phyloP scores from a whole-genome alignment of 2,113 vertebrate genomes.

The Halichoerus grypus region DNA sequence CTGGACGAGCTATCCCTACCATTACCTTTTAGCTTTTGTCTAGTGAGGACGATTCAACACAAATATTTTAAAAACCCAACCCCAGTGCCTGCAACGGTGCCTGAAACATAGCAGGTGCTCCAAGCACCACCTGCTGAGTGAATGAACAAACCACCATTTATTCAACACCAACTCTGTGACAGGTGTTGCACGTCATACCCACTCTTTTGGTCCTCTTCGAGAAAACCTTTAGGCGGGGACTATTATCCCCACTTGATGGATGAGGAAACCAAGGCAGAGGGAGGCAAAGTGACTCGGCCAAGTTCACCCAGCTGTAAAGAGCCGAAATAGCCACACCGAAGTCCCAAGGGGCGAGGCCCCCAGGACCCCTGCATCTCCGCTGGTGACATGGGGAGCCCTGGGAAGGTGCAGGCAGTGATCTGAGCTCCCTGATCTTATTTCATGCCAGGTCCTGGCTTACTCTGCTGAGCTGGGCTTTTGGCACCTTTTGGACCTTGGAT shows the following conservation, averaged over 20 bases:
- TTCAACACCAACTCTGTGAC: fast-evolving
- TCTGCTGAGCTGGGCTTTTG: background rate
- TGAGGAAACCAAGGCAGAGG: background rate
- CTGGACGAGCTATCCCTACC: fast-evolving
- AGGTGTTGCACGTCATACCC: fast-evolving
- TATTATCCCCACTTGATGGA: background rate
- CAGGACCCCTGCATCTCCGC: fast-evolving
- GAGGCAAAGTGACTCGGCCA: background rate
- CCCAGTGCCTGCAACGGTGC: fast-evolving
- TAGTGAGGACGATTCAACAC: background rate
- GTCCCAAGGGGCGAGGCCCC: fast-evolving
- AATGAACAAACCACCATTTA: fast-evolving
- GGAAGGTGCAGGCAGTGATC: fast-evolving
- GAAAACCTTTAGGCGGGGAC: background rate
- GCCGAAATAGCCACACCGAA: background rate
- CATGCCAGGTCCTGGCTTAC: background rate
- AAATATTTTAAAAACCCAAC: background rate
- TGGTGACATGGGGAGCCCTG: fast-evolving
- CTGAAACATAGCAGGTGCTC: background rate
- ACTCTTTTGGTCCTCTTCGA: background rate
- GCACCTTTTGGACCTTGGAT: background rate
- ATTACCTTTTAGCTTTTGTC: background rate
- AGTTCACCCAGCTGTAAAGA: background rate
- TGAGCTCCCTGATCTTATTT: background rate
- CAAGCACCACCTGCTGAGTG: background rate